phyloP scores from a whole-genome alignment of 2,888 invertebrate genomes.

The Eurytoma adleriae region DNA sequence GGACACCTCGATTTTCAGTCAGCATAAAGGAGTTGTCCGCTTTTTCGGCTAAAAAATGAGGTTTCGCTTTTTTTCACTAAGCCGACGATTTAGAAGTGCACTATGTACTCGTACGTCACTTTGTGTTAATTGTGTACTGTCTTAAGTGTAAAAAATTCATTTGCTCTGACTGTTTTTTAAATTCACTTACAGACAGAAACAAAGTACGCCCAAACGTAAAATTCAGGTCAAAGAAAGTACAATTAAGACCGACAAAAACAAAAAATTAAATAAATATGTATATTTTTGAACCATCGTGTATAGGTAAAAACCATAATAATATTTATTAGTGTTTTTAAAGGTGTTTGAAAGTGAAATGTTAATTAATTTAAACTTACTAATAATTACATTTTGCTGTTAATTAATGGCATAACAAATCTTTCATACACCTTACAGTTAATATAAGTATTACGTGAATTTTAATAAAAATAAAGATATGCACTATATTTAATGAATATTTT shows the following conservation, averaged over 20 bases:
- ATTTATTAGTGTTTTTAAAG: constrained; percentile 4
- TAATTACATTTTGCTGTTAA: not conserved
- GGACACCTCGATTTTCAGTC: too few relatives aligned
- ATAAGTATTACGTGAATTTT: too few relatives aligned
- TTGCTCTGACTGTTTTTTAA: constrained; percentile 34
- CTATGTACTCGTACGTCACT: not conserved
- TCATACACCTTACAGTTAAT: too few relatives aligned
- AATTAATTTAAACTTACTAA: not conserved
- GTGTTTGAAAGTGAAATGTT: not conserved
- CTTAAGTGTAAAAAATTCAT: constrained; percentile 11
- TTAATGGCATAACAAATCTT: not conserved
- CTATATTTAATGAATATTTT: too few relatives aligned
- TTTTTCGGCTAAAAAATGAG: too few relatives aligned
- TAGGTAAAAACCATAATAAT: constrained; percentile 44
- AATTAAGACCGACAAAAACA: constrained; percentile 4
- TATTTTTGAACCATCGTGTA: constrained; percentile 29
- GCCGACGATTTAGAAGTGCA: too few relatives aligned
- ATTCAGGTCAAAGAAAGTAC: constrained; percentile 41
- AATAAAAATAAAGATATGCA: too few relatives aligned
- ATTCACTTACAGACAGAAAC: constrained; percentile 53
- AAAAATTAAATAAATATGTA: constrained; percentile 37
- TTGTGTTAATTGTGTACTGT: constrained; percentile 16
- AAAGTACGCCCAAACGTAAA: constrained; percentile 40
- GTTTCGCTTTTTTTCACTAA: too few relatives aligned
- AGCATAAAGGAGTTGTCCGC: too few relatives aligned